phyloP scores from a whole-genome alignment of 2,888 invertebrate genomes.

The Idaea dimidiata region DNA sequence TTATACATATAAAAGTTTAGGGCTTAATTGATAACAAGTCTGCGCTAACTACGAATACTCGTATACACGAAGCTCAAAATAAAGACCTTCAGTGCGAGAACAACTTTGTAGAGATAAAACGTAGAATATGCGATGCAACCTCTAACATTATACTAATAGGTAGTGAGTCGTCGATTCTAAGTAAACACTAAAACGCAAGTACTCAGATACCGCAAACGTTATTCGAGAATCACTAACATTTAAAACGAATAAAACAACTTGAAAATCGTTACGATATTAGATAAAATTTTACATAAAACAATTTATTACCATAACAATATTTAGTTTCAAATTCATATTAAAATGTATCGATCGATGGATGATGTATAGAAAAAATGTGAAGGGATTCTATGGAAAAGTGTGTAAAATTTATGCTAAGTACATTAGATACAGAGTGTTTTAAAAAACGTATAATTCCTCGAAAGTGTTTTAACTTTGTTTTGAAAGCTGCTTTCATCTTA shows the following conservation, averaged over 20 bases:
- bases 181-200: conserved; percentile 10
- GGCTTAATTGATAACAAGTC: conserved; percentile 17
- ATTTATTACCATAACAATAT: conserved; percentile 18
- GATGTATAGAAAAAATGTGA: conserved; percentile 20
- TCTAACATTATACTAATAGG: conserved; percentile 15
- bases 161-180: conserved; percentile 11
- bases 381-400: conserved; percentile 21
- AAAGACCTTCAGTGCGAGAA: conserved; percentile 12
- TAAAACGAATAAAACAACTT: conserved; percentile 11
- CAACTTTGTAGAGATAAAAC: too few relatives aligned
- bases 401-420: conserved; percentile 15
- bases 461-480: too few relatives aligned
- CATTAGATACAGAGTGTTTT: too few relatives aligned
- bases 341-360: conserved; percentile 12
- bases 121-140: conserved; percentile 14
- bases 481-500: too few relatives aligned
- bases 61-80: conserved; percentile 17
- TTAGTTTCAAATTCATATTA: too few relatives aligned
- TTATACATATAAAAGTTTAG: conserved; percentile 17
- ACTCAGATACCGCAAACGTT: conserved; percentile 17
- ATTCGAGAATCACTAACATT: conserved; percentile 14
- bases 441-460: too few relatives aligned
- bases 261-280: conserved; percentile 14
- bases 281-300: conserved; percentile 25
- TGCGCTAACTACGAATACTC: conserved; percentile 14